Evolutionary conservation across 1,140 invertebrate genomes (phyloP).

Genomic region (Lysiphlebus fabarum): DNA sequence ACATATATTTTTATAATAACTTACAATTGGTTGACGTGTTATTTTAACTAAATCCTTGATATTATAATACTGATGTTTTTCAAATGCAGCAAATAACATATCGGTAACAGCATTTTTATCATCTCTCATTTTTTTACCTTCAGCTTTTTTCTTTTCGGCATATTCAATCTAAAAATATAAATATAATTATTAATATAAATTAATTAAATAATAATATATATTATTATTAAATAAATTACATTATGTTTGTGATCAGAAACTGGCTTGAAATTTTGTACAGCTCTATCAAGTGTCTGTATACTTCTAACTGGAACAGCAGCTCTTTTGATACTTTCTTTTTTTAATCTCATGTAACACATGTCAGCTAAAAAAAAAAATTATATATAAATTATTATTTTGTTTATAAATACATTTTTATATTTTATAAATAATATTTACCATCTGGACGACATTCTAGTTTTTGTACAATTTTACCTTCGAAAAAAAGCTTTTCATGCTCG

Average conservation of each 20-base stretch:
- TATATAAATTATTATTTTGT: not conserved
- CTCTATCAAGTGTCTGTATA: conserved; percentile 76
- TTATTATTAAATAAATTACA: conserved; percentile 57
- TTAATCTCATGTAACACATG: conserved; percentile 83
- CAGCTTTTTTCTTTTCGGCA: conserved; percentile 81
- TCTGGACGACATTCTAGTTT: conserved; percentile 90
- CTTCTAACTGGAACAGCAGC: conserved; percentile 75
- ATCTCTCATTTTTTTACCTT: conserved; percentile 89
- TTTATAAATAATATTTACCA: conserved; percentile 46
- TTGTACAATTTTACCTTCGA: conserved; percentile 92
- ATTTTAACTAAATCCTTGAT: conserved; percentile 94
- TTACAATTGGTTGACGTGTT: conserved; percentile 72
- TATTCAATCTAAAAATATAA: conserved; percentile 77
- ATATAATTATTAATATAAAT: conserved; percentile 12
- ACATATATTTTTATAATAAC: conserved; percentile 26
- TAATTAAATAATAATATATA: not conserved
- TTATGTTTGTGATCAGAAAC: conserved; percentile 87
- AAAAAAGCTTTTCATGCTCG: conserved; percentile 80
- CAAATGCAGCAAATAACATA: conserved; percentile 96
- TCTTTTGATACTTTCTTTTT: conserved; percentile 79
- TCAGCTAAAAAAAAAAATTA: conserved; percentile 60
- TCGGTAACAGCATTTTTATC: conserved; percentile 95
- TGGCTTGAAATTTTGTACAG: conserved; percentile 83
- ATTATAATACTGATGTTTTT: conserved; percentile 99
- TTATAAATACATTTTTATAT: conserved; percentile 14